Evolutionary conservation across 1,140 invertebrate genomes (phyloP).

Genomic region (Asobara japonica): DNA sequence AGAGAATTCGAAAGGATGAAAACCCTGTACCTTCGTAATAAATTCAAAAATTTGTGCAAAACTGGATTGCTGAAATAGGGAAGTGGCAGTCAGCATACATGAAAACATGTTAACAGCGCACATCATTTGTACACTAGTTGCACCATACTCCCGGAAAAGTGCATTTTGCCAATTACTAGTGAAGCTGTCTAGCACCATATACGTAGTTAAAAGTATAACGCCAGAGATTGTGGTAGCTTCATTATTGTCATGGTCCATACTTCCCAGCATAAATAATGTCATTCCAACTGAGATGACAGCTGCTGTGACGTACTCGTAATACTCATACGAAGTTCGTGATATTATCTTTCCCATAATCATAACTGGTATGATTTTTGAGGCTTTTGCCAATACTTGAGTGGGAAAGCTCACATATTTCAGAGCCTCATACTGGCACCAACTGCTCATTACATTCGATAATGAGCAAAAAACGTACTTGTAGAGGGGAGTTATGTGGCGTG

Average conservation of each 20-base stretch:
- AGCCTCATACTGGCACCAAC: constrained; percentile 99
- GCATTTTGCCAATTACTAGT: constrained; percentile 98
- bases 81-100: constrained; percentile 88
- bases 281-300: constrained; percentile 91
- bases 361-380: constrained; percentile 95
- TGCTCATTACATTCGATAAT: constrained; percentile 97
- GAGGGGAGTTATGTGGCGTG: constrained; percentile 83
- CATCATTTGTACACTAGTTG: constrained; percentile 96
- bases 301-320: constrained; percentile 93
- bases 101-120: constrained; percentile 96
- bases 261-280: constrained; percentile 87
- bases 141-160: constrained; percentile 85
- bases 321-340: constrained; percentile 87
- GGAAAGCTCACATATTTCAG: constrained; percentile 98
- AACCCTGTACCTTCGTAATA: constrained; percentile 72
- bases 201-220: constrained; percentile 84
- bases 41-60: constrained; percentile 82
- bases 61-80: constrained; percentile 87
- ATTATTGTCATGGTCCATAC: constrained; percentile 67
- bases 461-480: constrained; percentile 98
- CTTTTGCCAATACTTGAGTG: constrained; percentile 94
- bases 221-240: constrained; percentile 87
- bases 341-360: constrained; percentile 98
- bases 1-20: neutral
- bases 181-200: constrained; percentile 97